These are phyloP conservation scores for Harmothoe impar DNA, from an alignment of 2,888 invertebrate genomes.

Conservation along the genomic window DNA sequence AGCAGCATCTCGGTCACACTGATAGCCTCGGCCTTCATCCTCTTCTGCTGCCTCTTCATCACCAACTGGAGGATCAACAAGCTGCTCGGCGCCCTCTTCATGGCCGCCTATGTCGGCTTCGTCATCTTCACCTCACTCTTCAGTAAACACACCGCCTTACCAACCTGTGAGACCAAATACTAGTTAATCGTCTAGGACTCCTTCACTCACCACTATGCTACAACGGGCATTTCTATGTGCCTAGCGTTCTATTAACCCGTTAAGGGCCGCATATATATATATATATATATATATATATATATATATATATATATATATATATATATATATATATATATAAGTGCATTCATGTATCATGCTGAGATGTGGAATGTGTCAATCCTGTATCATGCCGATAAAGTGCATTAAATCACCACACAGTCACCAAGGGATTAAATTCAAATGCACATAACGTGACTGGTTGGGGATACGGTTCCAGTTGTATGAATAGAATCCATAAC, in stretches of 20 bases:
- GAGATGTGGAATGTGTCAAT: not conserved
- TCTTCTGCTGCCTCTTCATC: not conserved
- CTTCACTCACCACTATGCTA: not conserved
- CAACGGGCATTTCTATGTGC: not conserved
- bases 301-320: too few relatives aligned
- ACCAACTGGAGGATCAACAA: constrained; percentile 46
- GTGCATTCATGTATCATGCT: not conserved
- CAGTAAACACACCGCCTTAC: not conserved
- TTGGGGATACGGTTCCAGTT: too few relatives aligned
- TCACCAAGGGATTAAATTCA: not conserved
- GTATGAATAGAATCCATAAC: not conserved
- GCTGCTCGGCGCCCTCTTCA: constrained; percentile 1
- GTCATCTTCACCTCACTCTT: not conserved
- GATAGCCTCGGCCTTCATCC: constrained; percentile 9
- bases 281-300: too few relatives aligned
- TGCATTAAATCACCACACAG: not conserved
- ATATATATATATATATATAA: too few relatives aligned
- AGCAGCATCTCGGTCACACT: not conserved
- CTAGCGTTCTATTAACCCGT: not conserved
- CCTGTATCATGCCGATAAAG: not conserved
- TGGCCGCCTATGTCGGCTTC: constrained; percentile 2
- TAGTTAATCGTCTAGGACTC: not conserved
- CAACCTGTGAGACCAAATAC: constrained; percentile 15
- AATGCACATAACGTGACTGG: not conserved
- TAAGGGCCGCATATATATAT: not conserved